Conservation (phyloP, 2,113 vertebrate species). For the Grallaria varia region DNA sequence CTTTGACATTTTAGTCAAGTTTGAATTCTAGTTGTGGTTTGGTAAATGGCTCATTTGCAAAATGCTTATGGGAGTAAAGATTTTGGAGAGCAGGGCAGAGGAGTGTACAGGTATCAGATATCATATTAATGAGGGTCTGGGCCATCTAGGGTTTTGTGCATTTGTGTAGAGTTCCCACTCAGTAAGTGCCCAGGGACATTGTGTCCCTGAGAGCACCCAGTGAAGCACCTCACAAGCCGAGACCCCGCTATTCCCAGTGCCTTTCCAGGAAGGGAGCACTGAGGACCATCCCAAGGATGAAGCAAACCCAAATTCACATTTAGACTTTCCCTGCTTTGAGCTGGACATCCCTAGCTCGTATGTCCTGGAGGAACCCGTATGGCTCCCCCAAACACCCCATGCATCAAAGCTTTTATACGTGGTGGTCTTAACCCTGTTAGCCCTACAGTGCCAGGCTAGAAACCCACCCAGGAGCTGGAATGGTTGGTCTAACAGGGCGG, state of each 20-base stretch:
- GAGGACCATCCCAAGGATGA: background rate
- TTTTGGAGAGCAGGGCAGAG: background rate
- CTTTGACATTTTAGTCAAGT: background rate
- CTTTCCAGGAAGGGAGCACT: background rate
- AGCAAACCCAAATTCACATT: background rate
- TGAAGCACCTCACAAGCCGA: background rate
- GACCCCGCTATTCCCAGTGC: background rate
- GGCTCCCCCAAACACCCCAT: background rate
- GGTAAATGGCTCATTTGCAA: background rate
- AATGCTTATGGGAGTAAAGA: background rate
- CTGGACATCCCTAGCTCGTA: accelerated
- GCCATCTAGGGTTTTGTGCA: background rate
- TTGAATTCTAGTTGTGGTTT: background rate
- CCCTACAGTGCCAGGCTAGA: background rate
- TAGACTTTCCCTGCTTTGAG: background rate
- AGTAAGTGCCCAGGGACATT: background rate
- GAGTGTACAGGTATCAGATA: background rate
- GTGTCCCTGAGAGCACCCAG: background rate
- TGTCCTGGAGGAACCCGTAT: background rate
- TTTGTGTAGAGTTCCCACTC: background rate
- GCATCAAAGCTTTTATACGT: background rate
- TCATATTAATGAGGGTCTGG: accelerated
- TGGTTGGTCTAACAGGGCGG: background rate
- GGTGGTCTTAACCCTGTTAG: background rate
- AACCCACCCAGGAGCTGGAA: background rate